Base-by-base conservation (phyloP, 1,140 invertebrate species). In the Battus philenor region DNA sequence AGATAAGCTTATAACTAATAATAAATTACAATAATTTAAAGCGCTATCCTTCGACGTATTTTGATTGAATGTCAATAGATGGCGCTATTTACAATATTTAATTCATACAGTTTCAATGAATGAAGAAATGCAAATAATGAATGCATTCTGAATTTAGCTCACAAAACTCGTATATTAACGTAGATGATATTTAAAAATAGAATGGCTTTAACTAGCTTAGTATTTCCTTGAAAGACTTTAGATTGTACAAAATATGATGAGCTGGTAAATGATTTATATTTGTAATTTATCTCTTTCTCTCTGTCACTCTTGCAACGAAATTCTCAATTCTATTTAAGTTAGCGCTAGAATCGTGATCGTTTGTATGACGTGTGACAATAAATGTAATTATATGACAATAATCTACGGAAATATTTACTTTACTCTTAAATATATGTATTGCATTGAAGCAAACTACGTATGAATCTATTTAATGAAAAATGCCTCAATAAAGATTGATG, bases 141-240 rank as follows among this genome's bases (percentile, higher is more conserved):
- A 12, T 13, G 11, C 15, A 18, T n/a, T 20, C 20, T 9, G 7
- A 41, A 17, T 27, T 9, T n/a, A 29, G 15, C n/a, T 41, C 38
- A 4, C 13, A 29, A 1, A 24, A 41, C n/a, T 16, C n/a, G 26
- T 29, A 29, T 20, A 17, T 17, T 9, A 41, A 29, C 7, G 24
- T 57, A 62, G 27, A 51, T 39, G 44, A 36, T 43, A 47, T 41
- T 80, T n/a, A n/a, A 78, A 78, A 61, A 73, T 78, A 78, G 76
- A 68, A 79, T 46, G 73, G 78, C 78, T 82, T 82, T 82, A 82
- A 82, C 50, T 83, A 83, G 76, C 68, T 80, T 83, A 83, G 76
- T 61, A 50, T 72, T 70, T 74, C 54, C 65, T 63, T 74, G 63
- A 67, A 82, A 78, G 73, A 79, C 72, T 71, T 68, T 80, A 80